Percentiles rank a stretch among this genome's conserved stretches.
Conservation (phyloP, 2,113 vertebrate species). For the Montifringilla adamsi region DNA sequence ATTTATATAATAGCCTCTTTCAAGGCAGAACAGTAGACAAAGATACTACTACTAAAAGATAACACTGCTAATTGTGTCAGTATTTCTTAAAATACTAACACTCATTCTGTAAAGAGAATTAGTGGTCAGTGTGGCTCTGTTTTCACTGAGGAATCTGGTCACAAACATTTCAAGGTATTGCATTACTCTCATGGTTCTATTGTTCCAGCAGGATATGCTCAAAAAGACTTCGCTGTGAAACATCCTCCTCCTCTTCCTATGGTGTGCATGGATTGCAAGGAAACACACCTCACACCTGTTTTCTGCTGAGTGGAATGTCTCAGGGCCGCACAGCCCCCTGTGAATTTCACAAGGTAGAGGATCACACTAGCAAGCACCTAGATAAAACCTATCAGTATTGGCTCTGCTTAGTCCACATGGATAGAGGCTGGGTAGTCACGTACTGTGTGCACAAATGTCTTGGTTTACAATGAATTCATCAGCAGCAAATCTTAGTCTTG, state of each 20-base stretch:
- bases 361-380: neutral
- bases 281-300: neutral
- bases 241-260: neutral
- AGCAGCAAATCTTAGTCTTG: neutral
- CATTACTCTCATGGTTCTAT: neutral
- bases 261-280: neutral
- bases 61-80: neutral
- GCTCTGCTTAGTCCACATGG: rapidly evolving
- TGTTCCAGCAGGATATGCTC: neutral
- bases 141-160: neutral
- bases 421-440: neutral
- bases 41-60: neutral
- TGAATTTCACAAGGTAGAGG: neutral
- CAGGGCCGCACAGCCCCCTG: neutral
- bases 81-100: neutral
- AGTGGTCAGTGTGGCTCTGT: neutral
- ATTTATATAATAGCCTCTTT: neutral
- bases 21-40: neutral
- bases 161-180: neutral
- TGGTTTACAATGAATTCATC: neutral
- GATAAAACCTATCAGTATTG: neutral
- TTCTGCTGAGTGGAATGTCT: neutral
- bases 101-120: neutral
- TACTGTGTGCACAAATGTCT: neutral
- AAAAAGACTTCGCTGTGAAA: neutral